Evolutionary conservation across 2,113 vertebrate species (phyloP), one percentile per base, ranked within the genome.

Genomic region (Vulpes ferrilata): DNA sequence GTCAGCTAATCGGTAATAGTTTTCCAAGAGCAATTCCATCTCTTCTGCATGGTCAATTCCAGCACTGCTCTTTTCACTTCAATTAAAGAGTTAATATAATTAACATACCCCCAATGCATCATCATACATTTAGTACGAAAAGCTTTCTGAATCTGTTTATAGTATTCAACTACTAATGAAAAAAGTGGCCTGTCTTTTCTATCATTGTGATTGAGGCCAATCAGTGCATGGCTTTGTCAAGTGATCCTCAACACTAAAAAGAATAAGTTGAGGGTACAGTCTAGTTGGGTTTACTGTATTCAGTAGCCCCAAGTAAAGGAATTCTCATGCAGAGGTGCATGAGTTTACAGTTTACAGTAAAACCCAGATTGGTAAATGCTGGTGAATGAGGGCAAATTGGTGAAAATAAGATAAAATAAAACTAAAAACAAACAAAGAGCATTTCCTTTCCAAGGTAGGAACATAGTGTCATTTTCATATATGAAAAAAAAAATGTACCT

Each of bases 41-140:
- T 99, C 99, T 62, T 99, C 99, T 15, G 99, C 99, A 7, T 99
- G 99, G 98, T 99, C 99, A 96, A 99, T 99, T 71, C 99, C 99
- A 95, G 99, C 95, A 11, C 96, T 98, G 98, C 99, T 99, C 98
- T 99, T 99, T 92, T 99, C 99, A 98, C 99, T 99, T 98, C n/a
- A 86, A 53, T 88, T 22, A 32, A 65, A 92, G 35, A 57, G 76
- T 78, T 27, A 74, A 57, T 11, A 53, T 38, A 82, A 64, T 73
- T 43, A 96, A 30, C 48, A 53, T 2, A 13, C 4, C 59, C 23
- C 3, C 2, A 27, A 25, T 15, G n/a, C 2, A 35, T 4, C 7
- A 60, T 48, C 65, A 32, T 4, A 7, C 35, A 32, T 23, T 78
- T 6, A 55, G 4, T 19, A 30, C 25, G 51, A 35, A 17, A 76